Conservation (phyloP, 2,888 invertebrate species). For the Oegoconia quadripuncta region DNA sequence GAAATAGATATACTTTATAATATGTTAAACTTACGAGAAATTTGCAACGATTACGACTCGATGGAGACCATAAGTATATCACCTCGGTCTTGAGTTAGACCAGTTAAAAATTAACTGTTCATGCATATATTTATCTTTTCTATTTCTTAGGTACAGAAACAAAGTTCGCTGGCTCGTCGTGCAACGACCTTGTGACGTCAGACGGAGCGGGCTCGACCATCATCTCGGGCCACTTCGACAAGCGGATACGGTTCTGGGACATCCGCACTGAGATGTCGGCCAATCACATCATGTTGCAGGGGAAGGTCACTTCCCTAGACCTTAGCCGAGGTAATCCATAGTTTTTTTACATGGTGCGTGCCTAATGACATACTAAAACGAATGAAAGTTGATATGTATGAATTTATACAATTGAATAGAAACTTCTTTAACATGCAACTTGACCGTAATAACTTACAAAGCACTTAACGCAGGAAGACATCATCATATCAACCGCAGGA, state of each 20-base stretch:
- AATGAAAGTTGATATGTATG: too few relatives aligned
- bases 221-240: conserved; percentile 99
- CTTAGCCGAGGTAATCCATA: conserved; percentile 87
- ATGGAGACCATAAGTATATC: too few relatives aligned
- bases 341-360: conserved; percentile 4
- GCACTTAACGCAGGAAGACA: too few relatives aligned
- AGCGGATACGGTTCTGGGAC: conserved; percentile 98
- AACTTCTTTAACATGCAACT: too few relatives aligned
- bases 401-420: too few relatives aligned
- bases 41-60: background rate
- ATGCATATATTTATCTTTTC: background rate
- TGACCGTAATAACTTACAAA: too few relatives aligned
- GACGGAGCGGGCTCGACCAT: conserved; percentile 93
- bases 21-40: too few relatives aligned
- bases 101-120: background rate
- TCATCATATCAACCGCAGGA: too few relatives aligned
- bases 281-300: conserved; percentile 93
- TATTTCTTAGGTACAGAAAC: conserved; percentile 87
- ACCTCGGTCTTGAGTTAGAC: too few relatives aligned
- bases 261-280: conserved; percentile 90
- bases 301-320: conserved; percentile 96
- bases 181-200: conserved; percentile 96
- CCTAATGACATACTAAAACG: too few relatives aligned
- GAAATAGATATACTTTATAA: too few relatives aligned
- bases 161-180: conserved; percentile 97